Base-by-base conservation (phyloP, 1,140 invertebrate genomes). In the Stegodyphus mimosarum region DNA sequence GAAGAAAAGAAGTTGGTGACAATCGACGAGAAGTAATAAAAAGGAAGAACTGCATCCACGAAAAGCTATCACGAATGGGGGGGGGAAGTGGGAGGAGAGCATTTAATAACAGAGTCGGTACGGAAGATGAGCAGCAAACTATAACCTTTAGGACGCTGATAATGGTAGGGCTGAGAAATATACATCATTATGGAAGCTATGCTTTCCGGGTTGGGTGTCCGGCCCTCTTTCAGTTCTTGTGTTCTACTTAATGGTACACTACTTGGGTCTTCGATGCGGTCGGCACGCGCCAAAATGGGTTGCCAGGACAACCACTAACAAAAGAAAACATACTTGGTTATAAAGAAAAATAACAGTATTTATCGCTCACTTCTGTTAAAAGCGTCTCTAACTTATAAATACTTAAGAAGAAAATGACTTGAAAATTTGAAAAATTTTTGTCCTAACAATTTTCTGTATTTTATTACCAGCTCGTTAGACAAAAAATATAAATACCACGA, bases 131-230 rank as follows among this genome's bases (percentile, higher is more conserved):
- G 69, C 69, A 79, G 77, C 52, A 67, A 60, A 79, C 50, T 79
- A 69, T 70, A 79, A 72, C 78, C 78, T 81, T 81, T 50, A 50
- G 69, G 78, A 60, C 17, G 69, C 6, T 18, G 64, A 72, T 81
- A 81, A 81, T 81, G 63, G 78, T 52, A 18, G 67, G 78, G 53
- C 70, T 60, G 78, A 11, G 64, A 67, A 67, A 17, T 17, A 18
- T 7, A 67, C 64, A 67, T 70, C 77, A 79, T 79, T 79, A 79
- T 49, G 17, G 17, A 67, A 79, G 64, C 66, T 79, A 52, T 66
- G 53, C 75, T 33, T 33, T 33, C 33, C 33, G 33, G 33, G 33
- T 33, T 33, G 33, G 75, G 63, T 50, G 63, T 74, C 72, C 72
- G 55, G 6, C 72, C 72, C 72, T 60, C 72, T 60, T 33, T 74